A percentile compares a stretch with the other conserved stretches of the same genome.
phyloP scores from a whole-genome alignment of 2,113 vertebrate species.

The Gambusia affinis region DNA sequence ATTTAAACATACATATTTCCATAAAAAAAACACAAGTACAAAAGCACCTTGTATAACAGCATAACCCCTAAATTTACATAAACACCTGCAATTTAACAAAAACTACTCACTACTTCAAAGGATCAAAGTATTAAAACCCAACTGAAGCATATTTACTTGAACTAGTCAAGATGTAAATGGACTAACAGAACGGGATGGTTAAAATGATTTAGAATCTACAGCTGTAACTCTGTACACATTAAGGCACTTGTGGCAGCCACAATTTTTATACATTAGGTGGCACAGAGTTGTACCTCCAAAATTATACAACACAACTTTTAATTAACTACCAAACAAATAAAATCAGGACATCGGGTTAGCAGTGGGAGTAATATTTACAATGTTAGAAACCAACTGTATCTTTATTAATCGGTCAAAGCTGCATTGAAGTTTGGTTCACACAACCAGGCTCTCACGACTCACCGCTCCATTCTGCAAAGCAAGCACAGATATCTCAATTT shows the following conservation, averaged over 20 bases:
- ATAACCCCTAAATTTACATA: slow-evolving; percentile 15
- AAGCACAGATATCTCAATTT: neutral
- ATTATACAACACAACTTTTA: slow-evolving; percentile 18
- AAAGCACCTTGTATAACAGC: neutral
- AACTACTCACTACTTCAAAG: slow-evolving; percentile 10
- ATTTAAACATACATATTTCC: slow-evolving; percentile 16
- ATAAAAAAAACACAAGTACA: slow-evolving; percentile 24
- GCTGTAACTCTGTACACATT: slow-evolving; percentile 59
- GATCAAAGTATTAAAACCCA: slow-evolving; percentile 6
- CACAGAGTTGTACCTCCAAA: slow-evolving; percentile 8
- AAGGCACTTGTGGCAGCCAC: slow-evolving; percentile 79
- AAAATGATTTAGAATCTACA: slow-evolving; percentile 15
- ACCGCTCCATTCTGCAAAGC: slow-evolving; percentile 86
- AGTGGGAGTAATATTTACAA: slow-evolving; percentile 52
- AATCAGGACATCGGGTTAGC: slow-evolving; percentile 34
- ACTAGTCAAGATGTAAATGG: slow-evolving; percentile 8
- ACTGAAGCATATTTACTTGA: neutral
- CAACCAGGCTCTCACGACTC: slow-evolving; percentile 90
- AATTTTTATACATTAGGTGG: slow-evolving; percentile 50
- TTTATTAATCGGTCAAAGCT: neutral
- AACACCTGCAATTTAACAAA: slow-evolving; percentile 6
- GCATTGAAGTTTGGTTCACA: slow-evolving; percentile 67
- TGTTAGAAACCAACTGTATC: slow-evolving; percentile 4
- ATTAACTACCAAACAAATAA: slow-evolving; percentile 20
- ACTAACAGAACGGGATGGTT: neutral